These are phyloP conservation scores for Drosophila pallidifrons DNA, from an alignment of 1,140 invertebrate genomes.

Conservation along the genomic window DNA sequence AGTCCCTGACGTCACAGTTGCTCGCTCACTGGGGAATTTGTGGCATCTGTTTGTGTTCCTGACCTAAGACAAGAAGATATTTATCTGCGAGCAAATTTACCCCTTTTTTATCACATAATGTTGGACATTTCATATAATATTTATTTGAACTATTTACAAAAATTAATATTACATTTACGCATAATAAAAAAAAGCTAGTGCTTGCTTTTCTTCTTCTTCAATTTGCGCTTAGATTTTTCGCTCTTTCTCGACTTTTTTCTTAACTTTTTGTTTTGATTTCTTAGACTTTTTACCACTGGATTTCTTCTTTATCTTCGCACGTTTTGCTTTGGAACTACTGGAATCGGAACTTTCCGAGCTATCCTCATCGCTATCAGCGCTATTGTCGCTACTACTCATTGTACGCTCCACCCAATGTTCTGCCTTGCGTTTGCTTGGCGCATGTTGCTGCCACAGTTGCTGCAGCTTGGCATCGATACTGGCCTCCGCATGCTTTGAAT, in stretches of 20 bases:
- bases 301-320: constrained; percentile 59
- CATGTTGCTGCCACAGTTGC: constrained; percentile 65
- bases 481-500: constrained; percentile 23
- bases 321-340: constrained; percentile 33
- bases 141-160: not conserved
- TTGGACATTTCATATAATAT: not conserved
- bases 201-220: constrained; percentile 69
- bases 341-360: constrained; percentile 44
- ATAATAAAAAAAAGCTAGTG: constrained; percentile 31
- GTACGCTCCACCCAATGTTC: constrained; percentile 71
- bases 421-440: constrained; percentile 51
- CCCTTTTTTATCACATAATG: not conserved
- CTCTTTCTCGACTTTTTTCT: constrained; percentile 81
- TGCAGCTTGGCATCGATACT: constrained; percentile 65
- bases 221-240: constrained; percentile 62
- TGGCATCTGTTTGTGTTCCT: not conserved
- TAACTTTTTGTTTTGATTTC: constrained; percentile 58
- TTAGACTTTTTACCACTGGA: constrained; percentile 64
- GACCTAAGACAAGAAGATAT: not conserved
- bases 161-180: no score
- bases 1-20: not conserved
- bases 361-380: constrained; percentile 52
- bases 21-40: not conserved
- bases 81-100: not conserved
- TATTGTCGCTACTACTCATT: constrained; percentile 29